Evolutionary conservation across 2,113 vertebrate genomes (phyloP).

Genomic region (Ctenodactylus gundi): DNA sequence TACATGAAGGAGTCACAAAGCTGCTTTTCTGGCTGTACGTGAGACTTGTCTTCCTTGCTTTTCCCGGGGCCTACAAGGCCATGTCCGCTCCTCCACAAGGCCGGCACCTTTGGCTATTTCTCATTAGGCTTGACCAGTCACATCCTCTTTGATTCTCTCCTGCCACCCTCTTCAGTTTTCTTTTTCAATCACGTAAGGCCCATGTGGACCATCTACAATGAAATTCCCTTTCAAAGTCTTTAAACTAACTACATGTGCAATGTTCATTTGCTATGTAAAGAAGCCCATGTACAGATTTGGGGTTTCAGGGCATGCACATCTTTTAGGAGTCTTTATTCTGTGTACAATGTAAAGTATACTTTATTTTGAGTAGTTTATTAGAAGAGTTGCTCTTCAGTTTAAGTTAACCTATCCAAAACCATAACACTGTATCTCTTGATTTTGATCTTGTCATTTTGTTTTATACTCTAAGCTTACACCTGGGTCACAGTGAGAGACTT

Average conservation of each 20-base stretch:
- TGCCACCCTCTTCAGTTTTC: not conserved
- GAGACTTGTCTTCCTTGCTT: not conserved
- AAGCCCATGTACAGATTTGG: not conserved
- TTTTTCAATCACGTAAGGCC: not conserved
- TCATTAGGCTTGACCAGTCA: not conserved
- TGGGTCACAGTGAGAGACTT: not conserved
- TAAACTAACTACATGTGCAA: not conserved
- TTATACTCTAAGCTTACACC: not conserved
- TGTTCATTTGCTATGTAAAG: not conserved
- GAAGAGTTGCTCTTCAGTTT: not conserved
- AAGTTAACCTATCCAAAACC: slow-evolving; percentile 7
- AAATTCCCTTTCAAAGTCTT: not conserved
- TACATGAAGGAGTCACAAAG: not conserved
- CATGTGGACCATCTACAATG: not conserved
- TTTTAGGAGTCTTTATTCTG: not conserved
- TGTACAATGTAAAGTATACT: not conserved
- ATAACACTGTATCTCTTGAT: not conserved
- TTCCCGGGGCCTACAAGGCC: not conserved
- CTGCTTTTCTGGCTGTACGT: not conserved
- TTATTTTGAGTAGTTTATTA: not conserved
- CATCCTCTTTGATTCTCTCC: not conserved
- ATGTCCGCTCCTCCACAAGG: not conserved
- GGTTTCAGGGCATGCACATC: not conserved
- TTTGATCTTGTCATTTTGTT: slow-evolving; percentile 46
- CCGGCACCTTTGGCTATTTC: not conserved